These are phyloP conservation scores for Calliphora vomitoria DNA, from an alignment of 2,888 invertebrate species.

Conservation along the genomic window DNA sequence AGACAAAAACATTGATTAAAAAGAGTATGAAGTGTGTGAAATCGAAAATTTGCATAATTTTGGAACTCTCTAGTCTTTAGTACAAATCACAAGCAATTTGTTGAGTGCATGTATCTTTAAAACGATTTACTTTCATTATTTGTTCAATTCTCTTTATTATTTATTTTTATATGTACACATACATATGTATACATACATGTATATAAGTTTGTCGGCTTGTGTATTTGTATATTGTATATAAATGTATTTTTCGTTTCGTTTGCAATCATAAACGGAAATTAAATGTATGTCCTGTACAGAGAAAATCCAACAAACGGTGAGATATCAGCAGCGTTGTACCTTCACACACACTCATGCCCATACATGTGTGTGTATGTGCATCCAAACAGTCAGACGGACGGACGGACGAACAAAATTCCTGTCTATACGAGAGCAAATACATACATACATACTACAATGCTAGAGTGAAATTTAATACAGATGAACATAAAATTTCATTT, in stretches of 20 bases:
- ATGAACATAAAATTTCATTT: conserved; percentile 71
- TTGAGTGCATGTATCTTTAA: conserved; percentile 44
- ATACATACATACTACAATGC: conserved; percentile 3
- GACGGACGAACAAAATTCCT: not conserved
- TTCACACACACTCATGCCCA: not conserved
- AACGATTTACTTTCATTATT: conserved; percentile 45
- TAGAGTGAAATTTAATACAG: conserved; percentile 58
- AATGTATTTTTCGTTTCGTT: conserved; percentile 39
- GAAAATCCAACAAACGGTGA: conserved; percentile 66
- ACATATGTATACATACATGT: not conserved
- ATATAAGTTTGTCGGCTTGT: not conserved
- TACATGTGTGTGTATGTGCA: not conserved
- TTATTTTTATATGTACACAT: not conserved
- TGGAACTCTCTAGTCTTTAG: too few species aligned
- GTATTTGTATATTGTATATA: conserved; percentile 1
- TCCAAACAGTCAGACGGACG: conserved; percentile 2
- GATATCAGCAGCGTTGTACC: conserved; percentile 51
- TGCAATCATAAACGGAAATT: conserved; percentile 72
- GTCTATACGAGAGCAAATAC: conserved; percentile 19
- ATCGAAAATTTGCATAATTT: too few species aligned
- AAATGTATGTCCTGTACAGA: conserved; percentile 73
- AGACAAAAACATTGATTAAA: too few species aligned
- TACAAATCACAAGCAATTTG: not conserved
- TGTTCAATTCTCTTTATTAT: conserved; percentile 40
- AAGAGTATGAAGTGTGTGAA: too few species aligned